Percentiles rank a stretch among this genome's conserved stretches.
Conservation (phyloP, 2,888 invertebrate genomes). For the Hedya salicella region DNA sequence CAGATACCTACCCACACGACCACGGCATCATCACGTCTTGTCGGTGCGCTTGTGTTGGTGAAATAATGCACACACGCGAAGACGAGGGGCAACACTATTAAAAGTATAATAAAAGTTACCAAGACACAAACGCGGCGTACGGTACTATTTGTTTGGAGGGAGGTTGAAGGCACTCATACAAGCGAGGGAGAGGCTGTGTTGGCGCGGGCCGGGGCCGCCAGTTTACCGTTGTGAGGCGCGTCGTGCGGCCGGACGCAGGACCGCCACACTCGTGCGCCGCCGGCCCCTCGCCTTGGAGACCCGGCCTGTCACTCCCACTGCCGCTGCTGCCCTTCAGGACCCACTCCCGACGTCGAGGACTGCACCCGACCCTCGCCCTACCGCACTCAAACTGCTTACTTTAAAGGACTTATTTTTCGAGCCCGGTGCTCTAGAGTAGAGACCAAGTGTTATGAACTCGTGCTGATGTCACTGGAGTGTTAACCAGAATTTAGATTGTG, state of each 20-base stretch:
- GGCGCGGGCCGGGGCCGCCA: constrained; percentile 71
- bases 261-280: constrained; percentile 79
- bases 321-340: constrained; percentile 58
- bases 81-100: constrained; percentile 69
- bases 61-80: constrained; percentile 68
- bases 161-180: constrained; percentile 82
- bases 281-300: constrained; percentile 66
- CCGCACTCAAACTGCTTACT: constrained; percentile 61
- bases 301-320: constrained; percentile 57
- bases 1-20: constrained; percentile 78
- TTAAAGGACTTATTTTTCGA: constrained; percentile 60
- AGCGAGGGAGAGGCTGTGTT: constrained; percentile 81
- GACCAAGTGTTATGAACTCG: constrained; percentile 79
- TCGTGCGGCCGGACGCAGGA: constrained; percentile 80
- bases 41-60: constrained; percentile 58
- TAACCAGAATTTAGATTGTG: constrained; percentile 77
- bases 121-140: constrained; percentile 81
- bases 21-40: constrained; percentile 53
- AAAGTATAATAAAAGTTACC: constrained; percentile 81
- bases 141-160: constrained; percentile 85
- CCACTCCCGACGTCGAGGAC: constrained; percentile 57
- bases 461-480: constrained; percentile 80
- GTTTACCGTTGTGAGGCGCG: constrained; percentile 85
- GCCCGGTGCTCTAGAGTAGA: constrained; percentile 65
- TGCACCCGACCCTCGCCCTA: constrained; percentile 54